phyloP scores from a whole-genome alignment of 2,888 invertebrate species.

The Neoscelio sp. region DNA sequence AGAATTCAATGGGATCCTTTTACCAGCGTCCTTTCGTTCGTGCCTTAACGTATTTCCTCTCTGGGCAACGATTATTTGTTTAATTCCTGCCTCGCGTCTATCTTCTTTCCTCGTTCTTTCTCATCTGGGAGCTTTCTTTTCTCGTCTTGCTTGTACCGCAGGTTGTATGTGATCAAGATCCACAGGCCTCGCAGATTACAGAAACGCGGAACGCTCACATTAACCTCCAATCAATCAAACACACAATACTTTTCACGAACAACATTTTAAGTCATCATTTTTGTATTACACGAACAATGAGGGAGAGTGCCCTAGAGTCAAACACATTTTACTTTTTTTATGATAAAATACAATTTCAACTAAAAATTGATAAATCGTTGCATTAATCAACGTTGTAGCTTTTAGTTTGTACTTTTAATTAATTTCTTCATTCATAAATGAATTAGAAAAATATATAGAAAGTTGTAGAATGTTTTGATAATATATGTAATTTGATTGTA shows the following conservation, averaged over 20 bases:
- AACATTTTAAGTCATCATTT: constrained; percentile 27
- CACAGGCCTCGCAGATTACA: constrained; percentile 56
- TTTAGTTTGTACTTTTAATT: too few species aligned
- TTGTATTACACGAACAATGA: not conserved
- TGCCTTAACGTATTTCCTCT: constrained; percentile 79
- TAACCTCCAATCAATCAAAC: constrained; percentile 63
- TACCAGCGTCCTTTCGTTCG: constrained; percentile 79
- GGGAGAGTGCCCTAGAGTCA: too few species aligned
- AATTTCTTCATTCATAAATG: not conserved
- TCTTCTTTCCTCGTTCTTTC: constrained; percentile 50
- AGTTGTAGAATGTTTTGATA: too few species aligned
- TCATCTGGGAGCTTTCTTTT: constrained; percentile 45
- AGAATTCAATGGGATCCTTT: constrained; percentile 83
- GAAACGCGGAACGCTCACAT: constrained; percentile 59
- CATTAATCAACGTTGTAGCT: too few species aligned
- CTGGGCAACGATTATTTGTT: constrained; percentile 80
- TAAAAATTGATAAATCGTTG: too few species aligned
- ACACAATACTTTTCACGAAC: constrained; percentile 47
- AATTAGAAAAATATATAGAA: too few species aligned
- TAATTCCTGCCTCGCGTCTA: constrained; percentile 78
- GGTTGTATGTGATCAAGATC: constrained; percentile 61
- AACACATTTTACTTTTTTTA: constrained; percentile 1
- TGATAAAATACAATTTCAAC: too few species aligned
- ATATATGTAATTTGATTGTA: too few species aligned
- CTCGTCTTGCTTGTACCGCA: constrained; percentile 45